Evolutionary conservation across 1,140 invertebrate species (phyloP).

Genomic region (Aphelinus certus): DNA sequence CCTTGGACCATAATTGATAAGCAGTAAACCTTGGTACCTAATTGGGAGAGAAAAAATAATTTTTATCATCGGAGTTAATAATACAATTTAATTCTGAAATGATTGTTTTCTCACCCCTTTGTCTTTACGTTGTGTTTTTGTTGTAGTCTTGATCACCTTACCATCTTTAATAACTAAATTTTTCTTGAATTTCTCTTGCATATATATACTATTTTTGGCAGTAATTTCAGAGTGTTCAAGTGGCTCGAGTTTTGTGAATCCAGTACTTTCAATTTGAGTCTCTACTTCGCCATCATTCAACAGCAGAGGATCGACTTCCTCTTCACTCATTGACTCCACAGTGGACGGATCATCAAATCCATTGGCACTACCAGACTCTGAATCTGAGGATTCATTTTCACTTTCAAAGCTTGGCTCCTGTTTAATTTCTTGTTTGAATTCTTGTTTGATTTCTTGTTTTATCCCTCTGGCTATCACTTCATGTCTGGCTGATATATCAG

Average conservation of each 20-base stretch:
- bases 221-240: slow-evolving; percentile 59
- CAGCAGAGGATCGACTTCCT: slow-evolving; percentile 64
- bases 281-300: slow-evolving; percentile 51
- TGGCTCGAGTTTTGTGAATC: slow-evolving; percentile 67
- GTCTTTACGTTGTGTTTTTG: slow-evolving; percentile 79
- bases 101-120: slow-evolving; percentile 70
- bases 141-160: slow-evolving; percentile 69
- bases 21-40: slow-evolving; percentile 84
- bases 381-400: slow-evolving; percentile 66
- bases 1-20: slow-evolving; percentile 90
- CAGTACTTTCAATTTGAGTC: slow-evolving; percentile 45
- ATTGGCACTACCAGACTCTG: slow-evolving; percentile 68
- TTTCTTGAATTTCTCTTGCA: slow-evolving; percentile 82
- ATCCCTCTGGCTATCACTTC: not conserved
- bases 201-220: slow-evolving; percentile 72
- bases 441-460: slow-evolving; percentile 48
- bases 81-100: not conserved
- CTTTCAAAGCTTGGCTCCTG: slow-evolving; percentile 60
- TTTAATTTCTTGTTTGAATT: slow-evolving; percentile 52
- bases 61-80: too few species aligned
- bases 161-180: slow-evolving; percentile 78
- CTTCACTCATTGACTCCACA: slow-evolving; percentile 64
- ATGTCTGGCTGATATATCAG: too few species aligned
- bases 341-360: slow-evolving; percentile 39
- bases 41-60: too few species aligned